Evolutionary conservation across 2,888 invertebrate species (phyloP), one percentile per base, ranked within the genome.

Genomic region (Cerastis leucographa): DNA sequence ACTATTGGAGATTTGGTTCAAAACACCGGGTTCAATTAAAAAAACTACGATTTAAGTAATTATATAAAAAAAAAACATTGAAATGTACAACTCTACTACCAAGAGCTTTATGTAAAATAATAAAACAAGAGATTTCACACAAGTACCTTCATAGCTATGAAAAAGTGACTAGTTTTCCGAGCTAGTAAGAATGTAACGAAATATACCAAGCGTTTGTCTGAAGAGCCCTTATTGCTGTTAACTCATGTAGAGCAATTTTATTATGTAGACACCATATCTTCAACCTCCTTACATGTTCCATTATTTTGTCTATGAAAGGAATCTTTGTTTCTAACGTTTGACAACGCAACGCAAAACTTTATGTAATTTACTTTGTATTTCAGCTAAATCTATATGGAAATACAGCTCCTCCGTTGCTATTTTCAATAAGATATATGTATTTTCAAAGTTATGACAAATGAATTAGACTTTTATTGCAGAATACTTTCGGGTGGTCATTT

Each of bases 141-240:
- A 62, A 62, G n/a, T 29, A 75, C 14, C 29, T 59, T 0, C 19
- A 59, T 9, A 59, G 19, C 5, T 25, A 29, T 49, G 9, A 56
- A 59, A 12, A 42, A 61, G n/a, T 51, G 22, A 59, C 64, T 71
- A 51, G 22, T 42, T 78, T 25, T 22, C 42, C 29, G 11, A 80
- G 65, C 25, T 44, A 19, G n/a, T 42, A 29, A 25, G 35, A 71
- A 46, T 62, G 51, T 54, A 22, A 42, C 14, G 42, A 51, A 40
- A 68, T 56, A 17, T 46, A 51, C 44, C 9, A 7, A 62, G 40
- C 69, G 25, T 59, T 80, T 69, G 56, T 61, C 51, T 76, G 19
- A 22, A 74, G 46, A 59, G 35, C 67, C 76, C 62, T 69, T 76
- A 82, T 81, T 76, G 71, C 56, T 72, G 77, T 69, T 76, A 76